phyloP scores from a whole-genome alignment of 2,113 vertebrate species.

The Pogona vitticeps region DNA sequence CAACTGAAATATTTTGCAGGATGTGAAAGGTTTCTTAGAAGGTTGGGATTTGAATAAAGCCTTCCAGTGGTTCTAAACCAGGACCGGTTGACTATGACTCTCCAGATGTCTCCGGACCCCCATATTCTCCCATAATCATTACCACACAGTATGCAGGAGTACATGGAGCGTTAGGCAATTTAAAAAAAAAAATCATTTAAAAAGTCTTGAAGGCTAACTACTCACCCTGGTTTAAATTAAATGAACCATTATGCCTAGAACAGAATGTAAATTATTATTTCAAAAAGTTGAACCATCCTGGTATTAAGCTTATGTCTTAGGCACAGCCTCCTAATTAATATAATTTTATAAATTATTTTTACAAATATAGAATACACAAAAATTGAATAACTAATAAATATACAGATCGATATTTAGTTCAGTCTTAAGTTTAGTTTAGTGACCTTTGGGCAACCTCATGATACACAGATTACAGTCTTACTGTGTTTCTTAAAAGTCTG shows the following conservation, averaged over 20 bases:
- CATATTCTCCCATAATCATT: too few relatives aligned
- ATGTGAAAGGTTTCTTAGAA: neutral
- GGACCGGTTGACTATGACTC: too few relatives aligned
- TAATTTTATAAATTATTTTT: too few relatives aligned
- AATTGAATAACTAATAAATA: neutral
- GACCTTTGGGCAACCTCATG: neutral
- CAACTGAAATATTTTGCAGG: neutral
- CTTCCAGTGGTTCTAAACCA: too few relatives aligned
- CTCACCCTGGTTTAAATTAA: too few relatives aligned
- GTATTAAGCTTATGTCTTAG: too few relatives aligned
- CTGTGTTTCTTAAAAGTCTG: neutral
- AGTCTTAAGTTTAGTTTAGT: neutral
- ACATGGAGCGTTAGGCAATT: too few relatives aligned
- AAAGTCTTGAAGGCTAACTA: neutral
- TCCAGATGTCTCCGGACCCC: too few relatives aligned
- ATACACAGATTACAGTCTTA: neutral
- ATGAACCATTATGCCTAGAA: neutral
- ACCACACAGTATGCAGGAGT: too few relatives aligned
- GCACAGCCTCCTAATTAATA: too few relatives aligned
- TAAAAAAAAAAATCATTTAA: neutral
- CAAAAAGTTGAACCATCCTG: neutral
- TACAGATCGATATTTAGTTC: neutral
- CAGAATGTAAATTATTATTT: neutral
- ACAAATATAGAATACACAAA: neutral
- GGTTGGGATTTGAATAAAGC: too few relatives aligned